phyloP scores from a whole-genome alignment of 2,797 vertebrate species.

The Urophycis tenuis region DNA sequence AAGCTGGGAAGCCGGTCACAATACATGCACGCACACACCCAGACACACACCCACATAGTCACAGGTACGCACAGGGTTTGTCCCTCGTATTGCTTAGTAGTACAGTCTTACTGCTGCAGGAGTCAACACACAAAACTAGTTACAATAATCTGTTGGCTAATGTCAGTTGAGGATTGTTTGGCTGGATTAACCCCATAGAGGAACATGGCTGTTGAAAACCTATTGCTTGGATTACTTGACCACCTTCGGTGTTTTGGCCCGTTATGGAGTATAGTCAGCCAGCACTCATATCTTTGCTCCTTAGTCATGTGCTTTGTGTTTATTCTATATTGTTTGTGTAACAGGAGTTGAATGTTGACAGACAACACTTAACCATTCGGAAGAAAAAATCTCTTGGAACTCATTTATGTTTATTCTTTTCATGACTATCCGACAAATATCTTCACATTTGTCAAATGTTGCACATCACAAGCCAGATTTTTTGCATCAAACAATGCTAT shows the following conservation, averaged over 20 bases:
- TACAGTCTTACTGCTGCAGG: constrained; percentile 28
- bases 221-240: constrained; percentile 17
- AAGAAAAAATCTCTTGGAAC: not conserved
- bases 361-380: not conserved
- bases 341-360: not conserved
- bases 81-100: not conserved
- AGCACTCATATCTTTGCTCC: not conserved
- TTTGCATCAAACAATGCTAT: not conserved
- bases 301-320: not conserved
- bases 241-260: not conserved
- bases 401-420: not conserved
- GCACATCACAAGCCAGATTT: not conserved
- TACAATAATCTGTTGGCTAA: constrained; percentile 42
- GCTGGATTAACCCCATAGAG: constrained; percentile 32
- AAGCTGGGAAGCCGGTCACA: constrained; percentile 42
- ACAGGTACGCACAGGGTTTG: not conserved
- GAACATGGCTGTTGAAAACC: not conserved
- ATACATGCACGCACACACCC: constrained; percentile 27
- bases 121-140: constrained; percentile 43
- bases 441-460: not conserved
- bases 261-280: not conserved
- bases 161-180: constrained; percentile 10
- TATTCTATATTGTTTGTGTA: not conserved
- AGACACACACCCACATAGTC: constrained; percentile 16
- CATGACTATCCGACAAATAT: not conserved